These are phyloP conservation scores for Anoplopoma fimbria DNA, from an alignment of 2,113 vertebrate species.

Conservation along the genomic window DNA sequence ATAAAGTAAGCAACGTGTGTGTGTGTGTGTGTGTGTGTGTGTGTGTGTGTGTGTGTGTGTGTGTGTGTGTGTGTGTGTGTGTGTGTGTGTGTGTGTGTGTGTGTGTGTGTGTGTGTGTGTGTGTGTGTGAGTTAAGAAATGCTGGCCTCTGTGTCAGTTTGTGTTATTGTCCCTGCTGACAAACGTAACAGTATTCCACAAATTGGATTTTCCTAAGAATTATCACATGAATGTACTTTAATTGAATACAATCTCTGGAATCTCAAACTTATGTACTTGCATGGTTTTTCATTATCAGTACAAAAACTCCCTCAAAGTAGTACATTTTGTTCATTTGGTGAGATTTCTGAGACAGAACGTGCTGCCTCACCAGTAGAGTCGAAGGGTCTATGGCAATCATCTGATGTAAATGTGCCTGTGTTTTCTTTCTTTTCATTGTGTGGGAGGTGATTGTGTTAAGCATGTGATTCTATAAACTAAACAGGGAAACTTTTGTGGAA, in stretches of 20 bases:
- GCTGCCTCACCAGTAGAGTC: background rate
- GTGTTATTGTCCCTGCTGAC: background rate
- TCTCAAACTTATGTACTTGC: background rate
- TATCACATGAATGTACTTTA: background rate
- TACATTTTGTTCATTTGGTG: background rate
- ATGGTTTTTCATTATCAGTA: background rate
- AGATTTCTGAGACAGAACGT: background rate
- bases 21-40: conserved; percentile 2
- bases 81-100: conserved; percentile 10
- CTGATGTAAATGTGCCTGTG: background rate
- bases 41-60: background rate
- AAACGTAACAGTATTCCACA: background rate
- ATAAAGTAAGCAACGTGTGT: background rate
- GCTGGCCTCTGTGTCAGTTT: background rate
- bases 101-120: background rate
- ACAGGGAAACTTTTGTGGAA: background rate
- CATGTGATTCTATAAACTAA: background rate
- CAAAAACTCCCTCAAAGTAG: background rate
- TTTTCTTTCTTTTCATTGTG: background rate
- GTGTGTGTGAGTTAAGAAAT: background rate
- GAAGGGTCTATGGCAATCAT: background rate
- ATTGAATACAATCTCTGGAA: background rate
- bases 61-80: background rate
- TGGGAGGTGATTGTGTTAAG: background rate
- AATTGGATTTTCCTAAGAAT: conserved; percentile 2